Evolutionary conservation across 2,888 invertebrate species (phyloP), one percentile per base, ranked within the genome.

Genomic region (Orchesella flavescens): DNA sequence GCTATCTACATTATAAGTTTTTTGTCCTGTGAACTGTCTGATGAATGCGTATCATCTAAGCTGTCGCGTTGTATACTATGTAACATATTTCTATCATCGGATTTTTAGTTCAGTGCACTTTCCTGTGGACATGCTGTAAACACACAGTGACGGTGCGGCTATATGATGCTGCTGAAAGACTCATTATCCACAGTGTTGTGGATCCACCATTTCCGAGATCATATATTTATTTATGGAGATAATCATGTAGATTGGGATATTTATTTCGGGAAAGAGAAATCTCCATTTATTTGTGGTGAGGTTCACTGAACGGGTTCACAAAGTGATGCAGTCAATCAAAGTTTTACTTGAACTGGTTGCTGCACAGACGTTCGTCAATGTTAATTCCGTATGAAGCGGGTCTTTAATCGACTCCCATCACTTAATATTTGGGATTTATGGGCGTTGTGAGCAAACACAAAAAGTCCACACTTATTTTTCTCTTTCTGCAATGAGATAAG

Each of bases 31-130:
- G 10, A 59, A n/a, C 59, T 10, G 19, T 10, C 2, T 17, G 59
- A 49, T 19, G 59, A n/a, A 21, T 10, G 0, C 24, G 23, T 53
- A 17, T 23, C 17, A 69, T 34, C 34, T n/a, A 57, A 13, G 19
- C 44, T 43, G 59, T 19, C 59, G 12, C 24, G 57, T 53, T 21
- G 15, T 43, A 59, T 34, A 72, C 72, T 19, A 55, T 24, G 61
- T 61, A 61, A 44, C 24, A 71, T 53, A 24, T 17, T 59, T 21
- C n/a, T 69, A 44, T 77, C 61, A 63, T 78, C 61, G 63, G 78
- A 63, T 61, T 78, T 78, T 78, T 78, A 71, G 78, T 78, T 78
- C 78, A 78, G 34, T 78, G 78, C 71, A 78, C 78, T 78, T 78
- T 78, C 63, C 71, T 63, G 55, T 63, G 74, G 46, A 61, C 46